phyloP scores from a whole-genome alignment of 2,797 vertebrate species.

The Hephaestus fuliginosus region DNA sequence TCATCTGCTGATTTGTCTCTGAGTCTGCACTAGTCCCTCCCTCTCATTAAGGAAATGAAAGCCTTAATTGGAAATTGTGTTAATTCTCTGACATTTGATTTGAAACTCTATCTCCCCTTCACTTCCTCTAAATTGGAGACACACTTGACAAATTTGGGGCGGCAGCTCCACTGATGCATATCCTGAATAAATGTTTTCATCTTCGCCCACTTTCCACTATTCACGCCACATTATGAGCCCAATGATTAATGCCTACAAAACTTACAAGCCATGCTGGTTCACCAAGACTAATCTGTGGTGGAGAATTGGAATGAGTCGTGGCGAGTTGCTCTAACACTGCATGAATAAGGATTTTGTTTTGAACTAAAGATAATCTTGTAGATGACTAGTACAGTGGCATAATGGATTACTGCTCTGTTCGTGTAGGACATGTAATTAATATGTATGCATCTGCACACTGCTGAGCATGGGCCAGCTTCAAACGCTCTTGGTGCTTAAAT shows the following conservation, averaged over 20 bases:
- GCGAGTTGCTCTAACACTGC: conserved; percentile 12
- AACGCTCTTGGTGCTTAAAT: conserved; percentile 3
- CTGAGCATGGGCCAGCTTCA: conserved; percentile 15
- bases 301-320: conserved; percentile 23
- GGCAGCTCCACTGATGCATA: conserved; percentile 57
- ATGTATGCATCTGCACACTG: conserved; percentile 20
- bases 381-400: conserved; percentile 3
- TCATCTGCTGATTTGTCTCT: conserved; percentile 61
- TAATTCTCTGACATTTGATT: conserved; percentile 59
- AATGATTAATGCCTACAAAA: conserved; percentile 52
- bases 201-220: conserved; percentile 47
- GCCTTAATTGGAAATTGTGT: conserved; percentile 73
- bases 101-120: conserved; percentile 57
- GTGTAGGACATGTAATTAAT: conserved; percentile 32
- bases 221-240: conserved; percentile 39
- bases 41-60: conserved; percentile 71
- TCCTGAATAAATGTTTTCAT: conserved; percentile 50
- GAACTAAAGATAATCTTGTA: conserved; percentile 27
- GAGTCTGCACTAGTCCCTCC: conserved; percentile 38
- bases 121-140: conserved; percentile 51
- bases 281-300: conserved; percentile 40
- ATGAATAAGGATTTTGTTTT: conserved; percentile 35
- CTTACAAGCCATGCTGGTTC: conserved; percentile 24
- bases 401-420: conserved; percentile 10
- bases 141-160: conserved; percentile 56